Evolutionary conservation across 2,113 vertebrate species (phyloP), one percentile per base, ranked within the genome.

Genomic region (Macquaria ambigua): DNA sequence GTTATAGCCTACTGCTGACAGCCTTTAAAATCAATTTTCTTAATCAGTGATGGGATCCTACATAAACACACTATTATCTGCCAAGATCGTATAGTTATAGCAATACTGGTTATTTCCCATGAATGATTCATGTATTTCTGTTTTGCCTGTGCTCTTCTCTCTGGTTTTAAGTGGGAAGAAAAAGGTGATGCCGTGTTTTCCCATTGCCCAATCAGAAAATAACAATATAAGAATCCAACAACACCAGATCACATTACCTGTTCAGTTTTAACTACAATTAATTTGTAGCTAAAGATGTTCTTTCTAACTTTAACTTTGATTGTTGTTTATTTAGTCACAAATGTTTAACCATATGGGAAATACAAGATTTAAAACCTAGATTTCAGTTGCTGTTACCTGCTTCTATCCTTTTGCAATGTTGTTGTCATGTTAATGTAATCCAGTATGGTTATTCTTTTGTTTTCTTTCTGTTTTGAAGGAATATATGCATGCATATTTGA

Each of bases 21-120:
- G 71, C 61, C 81, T 86, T 87, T 31, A 81, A 70, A 83, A 74
- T 21, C 18, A 67, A n/a, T 83, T 85, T 58, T 84, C 62, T 58
- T 25, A n/a, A 56, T 11, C 7, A 53, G 53, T 56, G 9, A 56
- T 10, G 21, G 8, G 53, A 56, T 56, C 21, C 9, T 62, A 20
- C 69, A 72, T 66, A 39, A 66, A 77, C n/a, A 61, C 43, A 55
- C 64, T 28, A 28, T 69, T n/a, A 64, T 12, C 50, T 15, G 15
- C 34, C 14, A 50, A 82, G 34, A 34, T 34, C 34, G 3, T 5
- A 34, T 34, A 82, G 34, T 34, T 77, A 25, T 48, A 56, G 48
- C 41, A 50, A 53, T 6, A 37, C 34, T 20, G 16, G 18, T 79
- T 37, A 12, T 68, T 74, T 81, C 52, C 43, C 3, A 48, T 37